Evolutionary conservation across 1,140 invertebrate genomes (phyloP), one percentile per base, ranked within the genome.

Genomic region (Papilio glaucus): DNA sequence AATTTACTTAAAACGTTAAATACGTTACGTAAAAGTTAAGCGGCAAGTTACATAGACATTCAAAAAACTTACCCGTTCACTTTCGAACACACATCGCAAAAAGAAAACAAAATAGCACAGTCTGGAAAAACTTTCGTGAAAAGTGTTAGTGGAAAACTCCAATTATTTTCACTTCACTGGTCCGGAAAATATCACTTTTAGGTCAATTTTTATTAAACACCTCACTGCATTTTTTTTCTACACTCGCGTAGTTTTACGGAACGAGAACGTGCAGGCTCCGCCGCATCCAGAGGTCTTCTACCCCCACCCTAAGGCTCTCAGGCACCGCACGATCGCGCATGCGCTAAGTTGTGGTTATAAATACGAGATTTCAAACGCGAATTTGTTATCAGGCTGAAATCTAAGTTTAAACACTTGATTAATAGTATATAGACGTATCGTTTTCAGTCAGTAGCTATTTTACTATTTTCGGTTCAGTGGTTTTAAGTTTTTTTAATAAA

Each of bases 1-100:
- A 33, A 33, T 13, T 57, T 57, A 12, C 10, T 13, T 24, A 26
- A 57, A 57, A 7, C 9, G 10, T 2, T 49, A 57, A 26, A 26
- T 9, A 53, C 9, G 49, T 57, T 57, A 57, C 49, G 49, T 57
- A 57, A 57, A 57, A 57, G 9, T 57, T 57, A 26, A 65, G 9
- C 39, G 4, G 38, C 1, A 39, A 65, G 21, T 18, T 10, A 18
- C n/a, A 65, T 10, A 53, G 8, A 53, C 21, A 57, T 24, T 57
- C 21, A 12, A 57, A 53, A 33, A 69, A 69, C 67, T 69, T 53
- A 69, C 67, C 67, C 67, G n/a, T 49, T 69, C 67, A 69, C 67
- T 53, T 69, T 69, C 42, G 41, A 69, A 37, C n/a, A 37, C 42
- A 69, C 67, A 69, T 69, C 29, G 29, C 10, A 53, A 29, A 18